Percentiles rank a stretch among this genome's conserved stretches.
These are phyloP conservation scores for Pseudopipra pipra DNA, from an alignment of 2,113 vertebrate species.

Conservation along the genomic window DNA sequence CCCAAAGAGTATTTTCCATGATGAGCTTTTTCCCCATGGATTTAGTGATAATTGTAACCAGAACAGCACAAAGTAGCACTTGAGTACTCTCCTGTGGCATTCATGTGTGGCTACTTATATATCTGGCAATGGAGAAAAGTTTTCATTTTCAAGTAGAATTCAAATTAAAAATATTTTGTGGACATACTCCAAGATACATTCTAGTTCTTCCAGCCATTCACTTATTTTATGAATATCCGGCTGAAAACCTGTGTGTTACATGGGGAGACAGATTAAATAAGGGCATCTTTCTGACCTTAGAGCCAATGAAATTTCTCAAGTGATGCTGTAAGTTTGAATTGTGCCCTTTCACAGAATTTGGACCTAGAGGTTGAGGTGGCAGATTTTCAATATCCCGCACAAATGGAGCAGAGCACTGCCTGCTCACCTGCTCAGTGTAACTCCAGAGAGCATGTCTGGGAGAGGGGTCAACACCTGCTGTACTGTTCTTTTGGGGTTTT, in stretches of 20 bases:
- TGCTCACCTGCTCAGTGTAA: background rate
- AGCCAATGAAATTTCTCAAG: background rate
- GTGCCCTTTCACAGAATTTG: background rate
- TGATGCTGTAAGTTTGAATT: accelerated
- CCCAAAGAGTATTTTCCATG: background rate
- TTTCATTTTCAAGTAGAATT: background rate
- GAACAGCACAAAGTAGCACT: background rate
- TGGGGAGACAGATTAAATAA: background rate
- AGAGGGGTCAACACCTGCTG: background rate
- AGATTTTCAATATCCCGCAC: background rate
- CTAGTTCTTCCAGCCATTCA: background rate
- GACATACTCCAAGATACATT: background rate
- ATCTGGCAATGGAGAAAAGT: background rate
- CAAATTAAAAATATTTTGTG: background rate
- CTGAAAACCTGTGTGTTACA: background rate
- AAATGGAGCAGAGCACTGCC: accelerated
- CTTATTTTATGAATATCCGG: background rate
- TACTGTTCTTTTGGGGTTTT: background rate
- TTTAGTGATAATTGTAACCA: background rate
- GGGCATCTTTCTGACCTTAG: background rate
- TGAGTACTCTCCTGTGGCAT: background rate
- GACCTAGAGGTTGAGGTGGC: background rate
- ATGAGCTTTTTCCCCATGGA: background rate
- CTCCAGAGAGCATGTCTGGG: background rate
- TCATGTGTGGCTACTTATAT: accelerated